Percentiles rank a stretch among this genome's conserved stretches.
Evolutionary conservation across 1,140 invertebrate species (phyloP).

Genomic region (Euschistus heros): DNA sequence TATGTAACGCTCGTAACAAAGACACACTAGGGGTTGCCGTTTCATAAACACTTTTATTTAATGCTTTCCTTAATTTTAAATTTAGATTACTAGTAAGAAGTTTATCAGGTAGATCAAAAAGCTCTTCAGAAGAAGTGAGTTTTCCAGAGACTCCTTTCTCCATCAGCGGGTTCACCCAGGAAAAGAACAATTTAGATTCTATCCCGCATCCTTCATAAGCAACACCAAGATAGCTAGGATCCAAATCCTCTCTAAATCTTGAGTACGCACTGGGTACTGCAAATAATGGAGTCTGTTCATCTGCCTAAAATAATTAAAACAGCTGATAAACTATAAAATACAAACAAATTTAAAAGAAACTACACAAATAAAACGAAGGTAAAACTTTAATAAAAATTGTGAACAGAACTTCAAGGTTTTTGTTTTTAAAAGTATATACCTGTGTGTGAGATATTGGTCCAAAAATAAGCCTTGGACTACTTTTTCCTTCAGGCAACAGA

Average conservation of each 20-base stretch:
- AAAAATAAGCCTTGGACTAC: not conserved
- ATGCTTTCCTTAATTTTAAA: slow-evolving; percentile 44
- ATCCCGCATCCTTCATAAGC: slow-evolving; percentile 65
- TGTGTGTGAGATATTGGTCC: slow-evolving; percentile 16
- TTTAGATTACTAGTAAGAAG: slow-evolving; percentile 50
- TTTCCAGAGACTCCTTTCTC: slow-evolving; percentile 63
- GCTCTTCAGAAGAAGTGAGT: slow-evolving; percentile 63
- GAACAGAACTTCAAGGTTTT: slow-evolving; percentile 28
- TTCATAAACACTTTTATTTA: slow-evolving; percentile 30
- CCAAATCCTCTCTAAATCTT: slow-evolving; percentile 50
- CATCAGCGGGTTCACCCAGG: slow-evolving; percentile 81
- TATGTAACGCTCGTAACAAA: slow-evolving; percentile 63
- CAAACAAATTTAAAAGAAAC: not conserved
- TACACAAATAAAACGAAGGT: not conserved
- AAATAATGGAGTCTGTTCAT: slow-evolving; percentile 38
- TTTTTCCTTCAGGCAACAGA: slow-evolving; percentile 23
- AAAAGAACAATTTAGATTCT: slow-evolving; percentile 66
- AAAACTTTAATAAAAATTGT: too few species aligned
- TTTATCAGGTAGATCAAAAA: slow-evolving; percentile 70
- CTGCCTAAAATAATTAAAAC: slow-evolving; percentile 34
- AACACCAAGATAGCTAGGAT: slow-evolving; percentile 57
- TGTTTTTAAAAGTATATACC: slow-evolving; percentile 28
- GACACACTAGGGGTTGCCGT: slow-evolving; percentile 35
- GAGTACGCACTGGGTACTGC: slow-evolving; percentile 38
- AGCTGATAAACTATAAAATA: not conserved